These are phyloP conservation scores for Puffinus mauretanicus DNA, from an alignment of 2,113 vertebrate species.

Conservation along the genomic window DNA sequence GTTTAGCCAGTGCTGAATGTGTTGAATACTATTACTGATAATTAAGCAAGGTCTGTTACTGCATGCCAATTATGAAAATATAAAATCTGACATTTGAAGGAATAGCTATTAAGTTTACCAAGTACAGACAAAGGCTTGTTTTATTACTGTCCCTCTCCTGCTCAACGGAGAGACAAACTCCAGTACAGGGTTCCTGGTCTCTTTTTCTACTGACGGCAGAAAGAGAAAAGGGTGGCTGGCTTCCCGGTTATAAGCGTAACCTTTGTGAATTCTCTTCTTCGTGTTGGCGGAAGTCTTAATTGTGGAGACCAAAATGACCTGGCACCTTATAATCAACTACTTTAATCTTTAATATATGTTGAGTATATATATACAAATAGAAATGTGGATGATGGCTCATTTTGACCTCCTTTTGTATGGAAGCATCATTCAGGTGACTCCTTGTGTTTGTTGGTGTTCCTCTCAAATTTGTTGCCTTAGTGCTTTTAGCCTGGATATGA, in stretches of 20 bases:
- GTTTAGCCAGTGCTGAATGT: background rate
- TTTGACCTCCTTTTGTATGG: background rate
- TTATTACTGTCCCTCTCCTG: background rate
- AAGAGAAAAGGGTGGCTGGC: background rate
- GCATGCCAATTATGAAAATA: background rate
- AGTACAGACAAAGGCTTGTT: background rate
- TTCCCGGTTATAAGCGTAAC: background rate
- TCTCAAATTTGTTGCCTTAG: background rate
- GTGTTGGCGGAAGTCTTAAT: background rate
- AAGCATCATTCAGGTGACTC: background rate
- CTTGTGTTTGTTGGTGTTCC: background rate
- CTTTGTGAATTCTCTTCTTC: background rate
- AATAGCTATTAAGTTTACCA: background rate
- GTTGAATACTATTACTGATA: background rate
- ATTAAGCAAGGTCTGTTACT: background rate
- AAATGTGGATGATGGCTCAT: background rate
- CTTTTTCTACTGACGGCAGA: background rate
- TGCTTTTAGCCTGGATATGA: background rate
- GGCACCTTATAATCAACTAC: background rate
- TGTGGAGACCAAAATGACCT: background rate
- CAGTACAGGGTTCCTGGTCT: background rate
- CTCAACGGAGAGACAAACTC: background rate
- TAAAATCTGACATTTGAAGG: conserved; percentile 5
- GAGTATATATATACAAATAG: background rate
- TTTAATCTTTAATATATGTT: background rate